Evolutionary conservation across 2,113 vertebrate genomes (phyloP), one percentile per base, ranked within the genome.

Genomic region (Anguilla japonica): DNA sequence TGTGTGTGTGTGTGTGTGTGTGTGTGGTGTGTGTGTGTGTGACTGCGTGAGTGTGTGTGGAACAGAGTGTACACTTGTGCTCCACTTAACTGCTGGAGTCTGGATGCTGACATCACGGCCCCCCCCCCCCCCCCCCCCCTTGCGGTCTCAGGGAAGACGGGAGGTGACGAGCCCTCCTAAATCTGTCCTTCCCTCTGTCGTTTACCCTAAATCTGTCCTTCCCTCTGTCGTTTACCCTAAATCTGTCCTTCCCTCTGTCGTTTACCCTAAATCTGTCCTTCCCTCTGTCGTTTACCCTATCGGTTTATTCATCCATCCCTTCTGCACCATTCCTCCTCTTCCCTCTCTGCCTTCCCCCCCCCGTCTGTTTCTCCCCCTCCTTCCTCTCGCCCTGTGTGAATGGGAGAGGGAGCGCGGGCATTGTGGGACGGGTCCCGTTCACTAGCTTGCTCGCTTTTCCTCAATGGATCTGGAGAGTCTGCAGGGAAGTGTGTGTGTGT

Each of bases 271-370:
- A 34, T 34, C 34, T 34, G n/a, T 40, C 22, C 41, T 78, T 40
- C 67, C 71, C 83, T 56, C 81, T 80, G 41, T 84, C 78, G 41
- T 34, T 57, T 63, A 40, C 53, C 14, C 57, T 60, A 20, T 18
- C 57, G 18, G 13, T 60, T 15, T 60, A 14, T 60, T 20, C 18
- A 20, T 60, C 56, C 56, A 6, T 60, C 56, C 2, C 56, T 60
- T 60, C 56, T 16, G 14, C 18, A 16, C 57, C 18, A 4, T 60
- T 14, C 57, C 57, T 22, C n/a, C 63, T 89, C 86, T 88, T n/a
- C 18, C 56, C 15, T 53, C 87, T 90, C 46, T 9, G 82, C 86
- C 85, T 85, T 88, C 91, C 88, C 86, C 88, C 84, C 91, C 67
- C 29, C 34, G 9, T 34, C 16, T 85, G 41, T 22, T 34, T 34